Evolutionary conservation across 2,797 vertebrate genomes (phyloP).

Genomic region (Antrozous pallidus): DNA sequence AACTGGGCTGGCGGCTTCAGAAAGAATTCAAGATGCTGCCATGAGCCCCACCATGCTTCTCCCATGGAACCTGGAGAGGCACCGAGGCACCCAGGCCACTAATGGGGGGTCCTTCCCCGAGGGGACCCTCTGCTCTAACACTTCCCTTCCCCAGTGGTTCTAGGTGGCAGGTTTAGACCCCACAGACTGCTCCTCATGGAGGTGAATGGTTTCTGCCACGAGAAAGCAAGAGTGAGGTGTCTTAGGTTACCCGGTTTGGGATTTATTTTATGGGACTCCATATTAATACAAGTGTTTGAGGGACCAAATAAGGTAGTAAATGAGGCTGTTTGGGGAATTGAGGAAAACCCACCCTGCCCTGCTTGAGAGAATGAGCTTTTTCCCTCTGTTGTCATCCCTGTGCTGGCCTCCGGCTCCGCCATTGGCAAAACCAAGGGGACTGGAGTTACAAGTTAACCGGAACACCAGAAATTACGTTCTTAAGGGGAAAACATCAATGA

Average conservation of each 20-base stretch:
- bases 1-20: background rate
- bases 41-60: background rate
- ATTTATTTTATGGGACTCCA: background rate
- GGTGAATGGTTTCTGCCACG: background rate
- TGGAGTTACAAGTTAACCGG: background rate
- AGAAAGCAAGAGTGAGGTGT: background rate
- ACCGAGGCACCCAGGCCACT: background rate
- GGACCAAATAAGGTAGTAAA: background rate
- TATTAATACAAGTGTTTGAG: background rate
- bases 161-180: background rate
- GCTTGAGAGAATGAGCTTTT: background rate
- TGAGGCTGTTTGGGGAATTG: background rate
- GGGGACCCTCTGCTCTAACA: background rate
- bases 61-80: fast-evolving
- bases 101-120: background rate
- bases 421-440: background rate
- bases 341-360: background rate
- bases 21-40: background rate
- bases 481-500: background rate
- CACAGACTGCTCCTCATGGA: background rate
- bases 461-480: background rate
- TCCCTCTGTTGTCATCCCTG: fast-evolving
- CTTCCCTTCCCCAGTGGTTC: background rate
- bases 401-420: fast-evolving
- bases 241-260: background rate